Base-by-base conservation (phyloP, 1,140 invertebrate species). In the Antheraea mylitta region DNA sequence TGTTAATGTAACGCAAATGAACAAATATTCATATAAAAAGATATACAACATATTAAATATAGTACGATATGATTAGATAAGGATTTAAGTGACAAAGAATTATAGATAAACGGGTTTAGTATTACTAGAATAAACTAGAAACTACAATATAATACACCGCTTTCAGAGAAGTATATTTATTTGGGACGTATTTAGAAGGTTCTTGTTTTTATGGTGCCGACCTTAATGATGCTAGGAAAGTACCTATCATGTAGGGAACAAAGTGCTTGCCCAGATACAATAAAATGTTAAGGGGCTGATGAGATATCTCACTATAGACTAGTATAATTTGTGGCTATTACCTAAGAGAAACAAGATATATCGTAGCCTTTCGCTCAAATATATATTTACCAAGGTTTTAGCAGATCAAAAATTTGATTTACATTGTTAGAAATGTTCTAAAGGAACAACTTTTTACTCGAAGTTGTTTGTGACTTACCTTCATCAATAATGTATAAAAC, bases 131-230 rank as follows among this genome's bases (percentile, higher is more conserved):
- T 6, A 53, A 53, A n/a, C 16, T 53, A 53, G 45, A 13, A 53
- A 53, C 11, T 53, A 53, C 10, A 53, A 53, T 53, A 53, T 53
- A 53, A 53, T 13, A 53, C 45, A n/a, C 11, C 16, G 45, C 45
- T 53, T 53, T 53, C 45, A 53, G 22, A 36, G 19, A 30, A 3
- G 61, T 63, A 37, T 37, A 63, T 63, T 63, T 36, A n/a, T 37
- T 37, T 63, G 30, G 61, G 30, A 37, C 30, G 61, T 63, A 11
- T 63, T 61, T 61, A 19, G 59, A 19, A 61, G 59, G 30, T 8
- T 7, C 18, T 19, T 63, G 61, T 63, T 63, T 61, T 63, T 63
- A 63, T 63, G 37, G 30, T 30, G 19, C 30, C 16, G 45, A 16
- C 45, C 16, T 53, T 53, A 53, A 53, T 53, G 45, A n/a, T 53